phyloP scores from a whole-genome alignment of 2,797 vertebrate genomes.

The Choloepus didactylus region DNA sequence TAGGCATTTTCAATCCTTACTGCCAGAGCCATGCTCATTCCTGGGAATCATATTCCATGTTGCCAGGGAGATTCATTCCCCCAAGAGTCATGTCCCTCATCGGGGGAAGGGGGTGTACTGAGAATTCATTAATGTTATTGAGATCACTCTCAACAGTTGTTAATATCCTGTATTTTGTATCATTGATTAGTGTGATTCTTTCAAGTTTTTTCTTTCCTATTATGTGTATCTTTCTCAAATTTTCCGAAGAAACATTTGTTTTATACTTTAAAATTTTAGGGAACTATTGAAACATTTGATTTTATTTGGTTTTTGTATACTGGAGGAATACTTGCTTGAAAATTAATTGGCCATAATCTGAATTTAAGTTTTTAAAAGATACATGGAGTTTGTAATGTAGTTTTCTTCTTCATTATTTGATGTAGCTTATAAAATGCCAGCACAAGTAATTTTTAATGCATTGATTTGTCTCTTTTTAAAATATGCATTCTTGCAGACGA shows the following conservation, averaged over 20 bases:
- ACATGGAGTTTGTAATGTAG: background rate
- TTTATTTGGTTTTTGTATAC: background rate
- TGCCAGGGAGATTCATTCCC: no score
- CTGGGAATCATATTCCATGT: no score
- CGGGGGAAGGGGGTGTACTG: no score
- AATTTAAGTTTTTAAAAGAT: conserved; percentile 23
- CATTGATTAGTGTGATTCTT: background rate
- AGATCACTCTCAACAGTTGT: background rate
- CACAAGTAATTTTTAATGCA: conserved; percentile 17
- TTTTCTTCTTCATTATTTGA: conserved; percentile 13
- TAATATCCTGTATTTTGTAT: background rate
- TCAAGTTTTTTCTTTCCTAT: background rate
- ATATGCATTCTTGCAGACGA: conserved; percentile 86
- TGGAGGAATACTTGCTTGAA: background rate
- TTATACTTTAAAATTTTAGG: background rate
- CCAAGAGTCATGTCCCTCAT: no score
- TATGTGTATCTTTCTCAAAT: background rate
- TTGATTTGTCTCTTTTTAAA: conserved; percentile 78
- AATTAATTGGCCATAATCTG: background rate
- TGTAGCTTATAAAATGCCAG: background rate
- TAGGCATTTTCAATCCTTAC: no score
- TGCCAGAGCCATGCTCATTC: no score
- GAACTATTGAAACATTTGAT: background rate
- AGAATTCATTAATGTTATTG: background rate
- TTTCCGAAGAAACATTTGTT: background rate